A percentile compares a stretch with the other conserved stretches of the same genome.
Evolutionary conservation across 1,140 invertebrate species (phyloP).

Genomic region (Mactra quadrangularis): DNA sequence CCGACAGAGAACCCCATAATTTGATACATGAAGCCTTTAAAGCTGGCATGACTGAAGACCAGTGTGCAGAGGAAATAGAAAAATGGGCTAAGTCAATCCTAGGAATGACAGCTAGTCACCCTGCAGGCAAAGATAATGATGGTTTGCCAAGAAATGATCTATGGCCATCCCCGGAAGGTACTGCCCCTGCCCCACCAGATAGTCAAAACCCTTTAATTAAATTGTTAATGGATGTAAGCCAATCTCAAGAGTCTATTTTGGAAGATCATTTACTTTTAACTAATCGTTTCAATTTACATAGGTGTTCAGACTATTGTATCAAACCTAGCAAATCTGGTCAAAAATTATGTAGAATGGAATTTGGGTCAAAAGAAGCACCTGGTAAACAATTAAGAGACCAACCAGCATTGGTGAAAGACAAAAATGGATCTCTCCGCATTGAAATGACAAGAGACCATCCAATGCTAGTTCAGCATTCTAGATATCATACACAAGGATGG

Average conservation of each 20-base stretch:
- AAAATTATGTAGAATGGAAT: slow-evolving; percentile 58
- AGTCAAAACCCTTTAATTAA: slow-evolving; percentile 57
- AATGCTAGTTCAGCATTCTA: slow-evolving; percentile 58
- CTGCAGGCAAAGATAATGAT: too few species aligned
- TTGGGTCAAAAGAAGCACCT: slow-evolving; percentile 3
- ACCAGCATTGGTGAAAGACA: slow-evolving; percentile 22
- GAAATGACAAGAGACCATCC: slow-evolving; percentile 64
- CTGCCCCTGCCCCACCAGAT: slow-evolving; percentile 37
- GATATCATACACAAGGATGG: slow-evolving; percentile 62
- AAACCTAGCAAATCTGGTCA: slow-evolving; percentile 58
- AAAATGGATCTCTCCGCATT: slow-evolving; percentile 58
- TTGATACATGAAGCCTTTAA: slow-evolving; percentile 45
- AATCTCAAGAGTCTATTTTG: slow-evolving; percentile 29
- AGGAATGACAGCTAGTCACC: slow-evolving; percentile 55
- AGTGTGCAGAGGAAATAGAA: slow-evolving; percentile 41
- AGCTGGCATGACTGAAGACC: slow-evolving; percentile 34
- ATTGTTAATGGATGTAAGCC: slow-evolving; percentile 62
- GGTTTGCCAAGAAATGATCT: too few species aligned
- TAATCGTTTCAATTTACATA: too few species aligned
- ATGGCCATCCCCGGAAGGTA: slow-evolving; percentile 63
- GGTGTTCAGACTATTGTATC: slow-evolving; percentile 42
- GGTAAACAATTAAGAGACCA: slow-evolving; percentile 24
- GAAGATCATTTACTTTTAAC: too few species aligned
- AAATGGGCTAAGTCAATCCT: slow-evolving; percentile 57
- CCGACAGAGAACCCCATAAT: too few species aligned